These are phyloP conservation scores for Heliothis subflexa DNA, from an alignment of 1,140 invertebrate genomes.

Conservation along the genomic window DNA sequence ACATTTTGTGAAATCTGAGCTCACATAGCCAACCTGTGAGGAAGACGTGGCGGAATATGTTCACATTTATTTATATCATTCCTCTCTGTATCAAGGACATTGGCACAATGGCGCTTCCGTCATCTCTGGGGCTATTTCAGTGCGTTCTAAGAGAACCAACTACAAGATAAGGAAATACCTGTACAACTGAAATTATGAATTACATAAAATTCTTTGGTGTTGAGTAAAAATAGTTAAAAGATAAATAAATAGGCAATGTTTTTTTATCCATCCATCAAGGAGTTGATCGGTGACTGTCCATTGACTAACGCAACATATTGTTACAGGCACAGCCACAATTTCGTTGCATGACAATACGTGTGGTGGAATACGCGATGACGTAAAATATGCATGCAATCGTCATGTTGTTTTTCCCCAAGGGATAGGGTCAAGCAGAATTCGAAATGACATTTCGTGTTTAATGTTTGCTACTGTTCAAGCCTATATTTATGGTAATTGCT, in stretches of 20 bases:
- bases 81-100: neutral
- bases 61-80: neutral
- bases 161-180: neutral
- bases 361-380: neutral
- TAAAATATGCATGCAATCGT: constrained; percentile 16
- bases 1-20: constrained; percentile 36
- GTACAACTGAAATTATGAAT: neutral
- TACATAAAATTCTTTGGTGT: neutral
- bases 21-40: neutral
- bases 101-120: neutral
- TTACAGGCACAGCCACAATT: neutral
- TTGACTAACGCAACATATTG: neutral
- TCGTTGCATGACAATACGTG: neutral
- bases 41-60: neutral
- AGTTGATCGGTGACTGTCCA: neutral
- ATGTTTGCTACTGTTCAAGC: neutral
- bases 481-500: too few relatives aligned
- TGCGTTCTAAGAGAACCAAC: neutral
- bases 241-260: neutral
- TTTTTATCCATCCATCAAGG: constrained; percentile 14
- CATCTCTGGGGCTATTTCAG: constrained; percentile 7
- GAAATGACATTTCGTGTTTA: neutral
- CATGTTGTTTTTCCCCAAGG: neutral
- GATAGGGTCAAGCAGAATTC: constrained; percentile 17
- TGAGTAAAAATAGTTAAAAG: neutral